Evolutionary conservation across 2,797 vertebrate species (phyloP).

Genomic region (Chrosomus eos): DNA sequence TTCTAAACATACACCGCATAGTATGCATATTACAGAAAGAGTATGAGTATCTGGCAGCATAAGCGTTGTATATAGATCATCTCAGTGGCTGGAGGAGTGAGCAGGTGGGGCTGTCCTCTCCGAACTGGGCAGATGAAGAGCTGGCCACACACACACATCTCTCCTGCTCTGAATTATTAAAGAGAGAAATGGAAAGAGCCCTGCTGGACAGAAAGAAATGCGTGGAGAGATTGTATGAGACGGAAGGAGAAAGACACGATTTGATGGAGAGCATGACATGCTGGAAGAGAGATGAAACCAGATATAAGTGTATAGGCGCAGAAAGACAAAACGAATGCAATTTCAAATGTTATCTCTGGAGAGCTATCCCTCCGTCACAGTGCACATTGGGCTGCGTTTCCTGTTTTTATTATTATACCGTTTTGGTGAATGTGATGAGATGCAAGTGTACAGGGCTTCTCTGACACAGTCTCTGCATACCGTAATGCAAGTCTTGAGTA

Average conservation of each 20-base stretch:
- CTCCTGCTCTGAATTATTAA: constrained; percentile 69
- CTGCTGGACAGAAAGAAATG: constrained; percentile 36
- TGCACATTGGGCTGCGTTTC: constrained; percentile 17
- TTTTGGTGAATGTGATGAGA: constrained; percentile 41
- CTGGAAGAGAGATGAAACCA: constrained; percentile 6
- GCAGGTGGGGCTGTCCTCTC: neutral
- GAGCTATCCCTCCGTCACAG: neutral
- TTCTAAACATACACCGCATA: neutral
- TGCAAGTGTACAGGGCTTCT: constrained; percentile 29
- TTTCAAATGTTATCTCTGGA: constrained; percentile 32
- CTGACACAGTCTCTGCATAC: constrained; percentile 38
- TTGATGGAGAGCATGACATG: constrained; percentile 15
- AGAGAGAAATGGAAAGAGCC: constrained; percentile 62
- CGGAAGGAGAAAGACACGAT: neutral
- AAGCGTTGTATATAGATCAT: neutral
- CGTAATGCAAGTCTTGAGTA: neutral
- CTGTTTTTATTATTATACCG: constrained; percentile 14
- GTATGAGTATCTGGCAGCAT: neutral
- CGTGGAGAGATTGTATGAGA: constrained; percentile 26
- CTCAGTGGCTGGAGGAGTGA: constrained; percentile 5
- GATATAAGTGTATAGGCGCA: constrained; percentile 7
- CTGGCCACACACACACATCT: constrained; percentile 61
- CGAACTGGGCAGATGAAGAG: constrained; percentile 68
- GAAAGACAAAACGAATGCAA: constrained; percentile 25
- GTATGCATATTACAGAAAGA: neutral